Conservation (phyloP, 2,797 vertebrate genomes). For the Siniperca obscura region DNA sequence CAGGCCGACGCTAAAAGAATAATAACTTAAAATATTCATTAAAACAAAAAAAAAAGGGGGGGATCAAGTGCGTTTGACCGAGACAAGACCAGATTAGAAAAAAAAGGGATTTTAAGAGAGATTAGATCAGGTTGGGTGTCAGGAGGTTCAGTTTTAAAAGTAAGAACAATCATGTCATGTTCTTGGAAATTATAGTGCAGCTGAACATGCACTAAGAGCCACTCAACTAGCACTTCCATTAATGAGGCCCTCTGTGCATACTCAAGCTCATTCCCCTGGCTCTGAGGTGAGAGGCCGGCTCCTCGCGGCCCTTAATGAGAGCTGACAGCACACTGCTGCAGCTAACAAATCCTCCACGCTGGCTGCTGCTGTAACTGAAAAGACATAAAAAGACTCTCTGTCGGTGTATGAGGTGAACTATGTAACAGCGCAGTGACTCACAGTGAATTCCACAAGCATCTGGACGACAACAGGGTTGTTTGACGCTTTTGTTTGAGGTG, state of each 20-base stretch:
- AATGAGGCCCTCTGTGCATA: conserved; percentile 32
- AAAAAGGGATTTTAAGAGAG: neutral
- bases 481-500: neutral
- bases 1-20: neutral
- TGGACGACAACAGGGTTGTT: neutral
- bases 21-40: neutral
- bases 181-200: neutral
- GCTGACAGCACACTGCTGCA: neutral
- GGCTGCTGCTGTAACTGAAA: neutral
- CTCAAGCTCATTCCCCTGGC: conserved; percentile 9
- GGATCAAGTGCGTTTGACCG: neutral
- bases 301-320: conserved; percentile 4
- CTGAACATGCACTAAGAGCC: neutral
- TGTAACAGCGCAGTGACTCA: conserved; percentile 16
- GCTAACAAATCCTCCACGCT: neutral
- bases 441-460: conserved; percentile 1
- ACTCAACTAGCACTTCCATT: neutral
- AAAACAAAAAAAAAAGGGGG: neutral
- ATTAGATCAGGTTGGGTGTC: neutral
- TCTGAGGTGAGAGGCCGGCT: conserved; percentile 15
- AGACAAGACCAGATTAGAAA: neutral
- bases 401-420: conserved; percentile 17
- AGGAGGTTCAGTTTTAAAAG: neutral
- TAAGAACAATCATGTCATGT: neutral
- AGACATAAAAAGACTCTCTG: neutral